Evolutionary conservation across 37 sponge, comb jelly and placozoan genomes (phyloP), one percentile per base, ranked within the genome.

Genomic region (Ephydatia muelleri): DNA sequence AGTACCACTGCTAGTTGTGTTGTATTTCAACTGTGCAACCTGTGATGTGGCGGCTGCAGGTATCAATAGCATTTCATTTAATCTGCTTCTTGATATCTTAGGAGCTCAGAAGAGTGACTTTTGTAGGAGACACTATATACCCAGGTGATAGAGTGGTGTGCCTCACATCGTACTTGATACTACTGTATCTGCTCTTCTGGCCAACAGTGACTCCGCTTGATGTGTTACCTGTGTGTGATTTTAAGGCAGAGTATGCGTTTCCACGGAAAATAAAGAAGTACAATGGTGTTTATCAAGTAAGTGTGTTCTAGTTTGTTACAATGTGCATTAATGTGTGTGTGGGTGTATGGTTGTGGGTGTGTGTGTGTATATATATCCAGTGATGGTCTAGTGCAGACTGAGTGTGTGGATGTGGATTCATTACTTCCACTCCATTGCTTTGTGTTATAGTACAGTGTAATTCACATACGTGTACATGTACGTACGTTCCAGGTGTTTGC

Each of bases 141-240:
- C 67, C 73, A 31, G 73, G 87, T 86, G 21, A 85, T 76, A 31
- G 12, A 22, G 28, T 29, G n/a, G n/a, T n/a, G n/a, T n/a, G n/a
- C n/a, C n/a, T n/a, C n/a, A n/a, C n/a, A n/a, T n/a, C n/a, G n/a
- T n/a, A n/a, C n/a, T n/a, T n/a, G n/a, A n/a, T n/a, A n/a, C n/a
- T n/a, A n/a, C n/a, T n/a, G n/a, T n/a, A n/a, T n/a, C n/a, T n/a
- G n/a, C 19, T 57, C 16, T 11, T 1, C 16, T 57, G 9, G 9
- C 16, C 14, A 29, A 47, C 38, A 88, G 84, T 88, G 47, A 70
- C 73, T 27, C 84, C 81, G n/a, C 67, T 87, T 5, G 49, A 71
- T 30, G 70, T 91, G 30, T 39, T 91, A 43, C 91, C 87, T 12
- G 22, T 2, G 40, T 91, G 91, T 78, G 78, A 86, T 13, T 91